Percentiles rank a stretch among this genome's conserved stretches.
These are phyloP conservation scores for Psilopsiagon aurifrons DNA, from an alignment of 2,113 vertebrate species.

Conservation along the genomic window DNA sequence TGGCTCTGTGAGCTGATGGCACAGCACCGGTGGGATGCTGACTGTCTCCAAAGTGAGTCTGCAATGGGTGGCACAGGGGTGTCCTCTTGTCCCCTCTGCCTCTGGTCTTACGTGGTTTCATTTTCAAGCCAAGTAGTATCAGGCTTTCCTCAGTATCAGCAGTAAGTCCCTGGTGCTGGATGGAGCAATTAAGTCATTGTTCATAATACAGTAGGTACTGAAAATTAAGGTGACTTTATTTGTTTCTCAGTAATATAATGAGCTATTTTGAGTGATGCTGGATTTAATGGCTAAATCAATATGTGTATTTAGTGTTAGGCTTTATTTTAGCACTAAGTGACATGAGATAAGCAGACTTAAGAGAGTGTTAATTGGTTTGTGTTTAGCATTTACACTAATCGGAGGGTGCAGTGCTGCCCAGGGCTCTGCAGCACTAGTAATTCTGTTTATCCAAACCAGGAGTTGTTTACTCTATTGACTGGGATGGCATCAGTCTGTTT, in stretches of 20 bases:
- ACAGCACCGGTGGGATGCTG: not conserved
- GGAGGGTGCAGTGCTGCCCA: slow-evolving; percentile 68
- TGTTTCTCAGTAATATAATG: slow-evolving; percentile 67
- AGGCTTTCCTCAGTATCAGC: not conserved
- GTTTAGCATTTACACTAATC: slow-evolving; percentile 82
- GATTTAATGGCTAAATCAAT: slow-evolving; percentile 81
- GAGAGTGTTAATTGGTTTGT: slow-evolving; percentile 82
- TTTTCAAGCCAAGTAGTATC: not conserved
- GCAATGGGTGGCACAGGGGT: not conserved
- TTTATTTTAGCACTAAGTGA: slow-evolving; percentile 78
- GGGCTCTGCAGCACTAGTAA: slow-evolving; percentile 70
- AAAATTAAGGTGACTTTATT: slow-evolving; percentile 65
- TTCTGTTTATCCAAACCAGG: slow-evolving; percentile 74
- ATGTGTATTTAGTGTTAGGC: slow-evolving; percentile 76
- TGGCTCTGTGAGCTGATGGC: not conserved
- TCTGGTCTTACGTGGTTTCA: not conserved
- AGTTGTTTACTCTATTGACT: slow-evolving; percentile 75
- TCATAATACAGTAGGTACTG: not conserved
- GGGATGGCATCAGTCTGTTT: slow-evolving; percentile 28
- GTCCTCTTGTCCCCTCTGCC: not conserved
- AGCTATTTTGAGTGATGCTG: slow-evolving; percentile 75
- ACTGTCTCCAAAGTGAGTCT: not conserved
- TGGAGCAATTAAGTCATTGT: not conserved
- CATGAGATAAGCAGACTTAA: slow-evolving; percentile 79
- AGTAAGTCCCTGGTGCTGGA: not conserved